Base-by-base conservation (phyloP, 2,888 invertebrate genomes). In the Sarcophaga carnaria region DNA sequence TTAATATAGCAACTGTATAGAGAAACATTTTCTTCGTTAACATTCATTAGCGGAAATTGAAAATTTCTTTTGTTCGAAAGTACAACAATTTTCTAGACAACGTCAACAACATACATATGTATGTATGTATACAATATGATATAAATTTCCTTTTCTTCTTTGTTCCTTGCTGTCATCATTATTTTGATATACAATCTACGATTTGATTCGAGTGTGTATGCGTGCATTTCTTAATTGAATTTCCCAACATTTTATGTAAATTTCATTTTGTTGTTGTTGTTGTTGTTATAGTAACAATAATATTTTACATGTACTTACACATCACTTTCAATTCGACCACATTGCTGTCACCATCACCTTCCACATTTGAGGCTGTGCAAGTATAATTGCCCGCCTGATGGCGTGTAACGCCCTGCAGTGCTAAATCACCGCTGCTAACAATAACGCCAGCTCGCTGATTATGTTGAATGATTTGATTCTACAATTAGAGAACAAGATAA, bases 311-410 rank as follows among this genome's bases (percentile, higher is more conserved):
- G 62, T 91, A 97, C 98, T 97, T 95, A 98, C 98, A 98, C 96
- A 98, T 97, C 91, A 98, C 96, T 94, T 97, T 97, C 79, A 98
- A 94, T 91, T 96, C 95, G 63, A 98, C 96, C 69, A 95, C 95
- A 90, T 96, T 96, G 89, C 98, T 98, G 90, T 96, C 96, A 12
- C 98, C 98, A 90, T 98, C 98, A 1, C 98, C 98, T 93, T 98
- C 98, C 17, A 97, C 97, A 92, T 98, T 98, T 72, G 97, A 97
- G 3, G 97, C 98, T 37, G 97, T 96, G 93, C 98, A 98, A 59
- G 96, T 96, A 93, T 98, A 98, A 94, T 96, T 96, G 75, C 98
- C 98, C 2, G 97, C 97, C 92, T 97, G 97, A 89, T 95, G 95
- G 90, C 97, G 95, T 83, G 96, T 96, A 64, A 98, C 97, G 76